Percentiles rank a stretch among this genome's conserved stretches.
These are phyloP conservation scores for Drosophila mimica DNA, from an alignment of 2,888 invertebrate genomes.

Conservation along the genomic window DNA sequence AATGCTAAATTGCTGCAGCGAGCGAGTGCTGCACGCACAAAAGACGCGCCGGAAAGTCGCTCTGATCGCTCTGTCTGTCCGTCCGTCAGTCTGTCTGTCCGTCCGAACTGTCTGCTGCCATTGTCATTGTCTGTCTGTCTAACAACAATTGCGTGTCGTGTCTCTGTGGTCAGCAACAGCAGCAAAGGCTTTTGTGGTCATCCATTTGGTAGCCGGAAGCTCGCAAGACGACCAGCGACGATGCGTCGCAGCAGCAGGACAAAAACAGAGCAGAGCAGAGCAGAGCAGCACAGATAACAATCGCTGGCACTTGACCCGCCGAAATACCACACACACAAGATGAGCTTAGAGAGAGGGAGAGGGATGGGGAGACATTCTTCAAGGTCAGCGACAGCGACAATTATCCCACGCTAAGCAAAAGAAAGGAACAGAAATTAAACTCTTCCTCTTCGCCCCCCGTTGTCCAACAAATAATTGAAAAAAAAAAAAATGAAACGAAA, in stretches of 20 bases:
- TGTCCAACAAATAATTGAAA: constrained; percentile 28
- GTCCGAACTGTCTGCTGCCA: constrained; percentile 10
- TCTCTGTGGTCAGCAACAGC: constrained; percentile 47
- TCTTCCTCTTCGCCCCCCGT: constrained; percentile 15
- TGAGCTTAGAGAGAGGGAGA: not conserved
- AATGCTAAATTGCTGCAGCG: constrained; percentile 48
- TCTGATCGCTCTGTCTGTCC: constrained; percentile 10
- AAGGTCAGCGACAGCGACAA: constrained; percentile 47
- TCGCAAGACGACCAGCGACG: constrained; percentile 58
- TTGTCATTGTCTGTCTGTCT: constrained; percentile 51
- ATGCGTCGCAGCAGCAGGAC: constrained; percentile 35
- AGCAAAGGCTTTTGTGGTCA: constrained; percentile 75
- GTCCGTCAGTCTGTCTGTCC: not conserved
- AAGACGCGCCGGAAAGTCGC: constrained; percentile 63
- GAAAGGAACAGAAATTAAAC: not conserved
- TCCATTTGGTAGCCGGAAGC: constrained; percentile 69
- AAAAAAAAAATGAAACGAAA: constrained; percentile 13
- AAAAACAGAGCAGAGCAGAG: constrained; percentile 26
- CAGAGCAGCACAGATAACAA: constrained; percentile 19
- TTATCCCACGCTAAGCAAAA: constrained; percentile 65
- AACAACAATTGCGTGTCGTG: constrained; percentile 72
- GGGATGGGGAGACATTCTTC: constrained; percentile 29
- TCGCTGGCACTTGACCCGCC: constrained; percentile 61
- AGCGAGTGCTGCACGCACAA: constrained; percentile 55
- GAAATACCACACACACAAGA: constrained; percentile 52